Base-by-base conservation (phyloP, 2,888 invertebrate species). In the Drosophila anomelani region DNA sequence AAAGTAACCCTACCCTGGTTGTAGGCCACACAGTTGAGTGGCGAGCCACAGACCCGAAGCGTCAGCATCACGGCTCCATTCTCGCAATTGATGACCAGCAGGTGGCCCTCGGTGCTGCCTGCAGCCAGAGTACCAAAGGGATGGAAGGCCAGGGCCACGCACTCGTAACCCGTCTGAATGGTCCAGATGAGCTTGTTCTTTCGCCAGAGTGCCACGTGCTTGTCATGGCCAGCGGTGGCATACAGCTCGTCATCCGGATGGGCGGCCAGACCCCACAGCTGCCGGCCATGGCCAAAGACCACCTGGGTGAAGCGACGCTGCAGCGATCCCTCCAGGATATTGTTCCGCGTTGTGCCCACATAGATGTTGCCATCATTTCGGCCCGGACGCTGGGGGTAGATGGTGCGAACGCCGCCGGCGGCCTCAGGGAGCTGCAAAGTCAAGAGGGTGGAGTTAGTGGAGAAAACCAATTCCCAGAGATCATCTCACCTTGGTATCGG, bases 161-260 rank as follows among this genome's bases (percentile, higher is more conserved):
- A 97, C 92, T 98, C 98, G 90, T 96, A 97, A 58, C 97, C 95
- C 90, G 97, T 96, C 94, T 97, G 96, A 44, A 96, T 95, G 60
- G 95, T 96, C 96, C 98, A 98, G 49, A 97, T 94, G 13, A 97
- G 94, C 93, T 97, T 97, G 91, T 97, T 97, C 70, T 97, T 96
- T 72, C 97, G 95, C 98, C 98, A 98, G 49, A 98, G 93, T 4
- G 97, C 97, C 75, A 98, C 96, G 83, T 96, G 96, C 91, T 97
- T 97, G 91, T 98, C 98, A 86, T 97, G 96, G 0, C 98, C 98
- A 1, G 98, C 98, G 0, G 98, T 97, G 1, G 98, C 97, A 90
- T 97, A 98, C 79, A 97, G 94, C 92, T 98, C 97, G 88, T 97
- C 97, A 81, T 97, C 97, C 0, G 98, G 97, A 92, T 98, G 97